A percentile compares a stretch with the other conserved stretches of the same genome.
phyloP scores from a whole-genome alignment of 2,888 invertebrate genomes.

The Eupsilia transversa region DNA sequence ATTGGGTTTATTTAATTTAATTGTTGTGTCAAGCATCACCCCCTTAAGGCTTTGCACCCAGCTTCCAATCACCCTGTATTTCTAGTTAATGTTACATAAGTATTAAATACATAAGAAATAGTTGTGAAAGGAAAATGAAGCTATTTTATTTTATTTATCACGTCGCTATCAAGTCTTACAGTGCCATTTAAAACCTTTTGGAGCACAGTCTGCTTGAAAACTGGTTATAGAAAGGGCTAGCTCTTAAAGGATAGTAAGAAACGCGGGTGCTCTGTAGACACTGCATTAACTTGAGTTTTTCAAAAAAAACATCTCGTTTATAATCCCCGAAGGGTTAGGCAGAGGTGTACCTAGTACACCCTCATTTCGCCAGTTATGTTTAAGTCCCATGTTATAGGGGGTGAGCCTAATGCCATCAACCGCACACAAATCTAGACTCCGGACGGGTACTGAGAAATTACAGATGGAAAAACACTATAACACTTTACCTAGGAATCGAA shows the following conservation, averaged over 20 bases:
- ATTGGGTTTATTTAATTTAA: no score
- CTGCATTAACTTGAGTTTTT: background rate
- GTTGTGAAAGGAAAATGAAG: no score
- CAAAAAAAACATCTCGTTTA: background rate
- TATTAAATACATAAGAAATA: no score
- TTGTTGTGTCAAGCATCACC: no score
- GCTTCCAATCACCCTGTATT: no score
- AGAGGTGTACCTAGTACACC: background rate
- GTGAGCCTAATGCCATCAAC: background rate
- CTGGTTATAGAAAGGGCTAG: no score
- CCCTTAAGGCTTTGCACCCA: no score
- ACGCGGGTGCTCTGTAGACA: background rate
- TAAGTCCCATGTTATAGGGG: no score
- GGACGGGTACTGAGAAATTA: background rate
- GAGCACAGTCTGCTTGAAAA: no score
- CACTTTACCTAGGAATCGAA: background rate
- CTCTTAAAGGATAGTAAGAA: background rate
- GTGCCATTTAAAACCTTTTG: background rate
- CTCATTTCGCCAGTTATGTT: background rate
- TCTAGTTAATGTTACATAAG: no score
- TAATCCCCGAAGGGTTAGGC: background rate
- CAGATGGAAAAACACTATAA: background rate
- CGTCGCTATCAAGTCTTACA: background rate
- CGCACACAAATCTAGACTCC: background rate
- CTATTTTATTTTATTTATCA: no score